Evolutionary conservation across 1,140 invertebrate genomes (phyloP).

Genomic region (Trichomalopsis sarcophagae): DNA sequence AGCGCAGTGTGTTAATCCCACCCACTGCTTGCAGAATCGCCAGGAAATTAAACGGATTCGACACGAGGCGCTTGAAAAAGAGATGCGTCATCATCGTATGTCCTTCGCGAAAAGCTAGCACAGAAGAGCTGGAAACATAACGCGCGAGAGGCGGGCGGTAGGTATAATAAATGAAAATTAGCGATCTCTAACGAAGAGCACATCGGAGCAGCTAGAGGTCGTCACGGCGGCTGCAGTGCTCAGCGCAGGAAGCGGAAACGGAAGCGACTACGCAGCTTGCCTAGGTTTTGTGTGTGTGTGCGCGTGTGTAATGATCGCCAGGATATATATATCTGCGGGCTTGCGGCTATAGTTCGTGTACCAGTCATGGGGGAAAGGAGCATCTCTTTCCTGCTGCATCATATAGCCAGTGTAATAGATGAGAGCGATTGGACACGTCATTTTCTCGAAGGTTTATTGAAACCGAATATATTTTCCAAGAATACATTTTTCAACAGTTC

Average conservation of each 20-base stretch:
- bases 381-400: not conserved
- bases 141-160: slow-evolving; percentile 9
- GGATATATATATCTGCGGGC: slow-evolving; percentile 16
- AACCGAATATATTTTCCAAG: too few relatives aligned
- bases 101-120: not conserved
- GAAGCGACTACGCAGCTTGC: slow-evolving; percentile 21
- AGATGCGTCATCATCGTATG: not conserved
- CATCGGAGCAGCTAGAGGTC: slow-evolving; percentile 2
- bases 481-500: too few relatives aligned
- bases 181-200: slow-evolving; percentile 16
- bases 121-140: not conserved
- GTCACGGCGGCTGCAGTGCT: slow-evolving; percentile 5
- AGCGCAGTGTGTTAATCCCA: not conserved
- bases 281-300: not conserved
- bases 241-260: slow-evolving; percentile 48
- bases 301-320: not conserved
- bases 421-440: not conserved
- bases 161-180: slow-evolving; percentile 31
- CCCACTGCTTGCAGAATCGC: not conserved
- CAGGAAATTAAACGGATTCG: not conserved
- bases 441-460: too few relatives aligned
- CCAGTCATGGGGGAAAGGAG: not conserved
- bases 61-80: not conserved
- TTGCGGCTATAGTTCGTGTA: not conserved
- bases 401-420: too few relatives aligned